These are phyloP conservation scores for Drosophila seguyi DNA, from an alignment of 1,140 invertebrate genomes.

Conservation along the genomic window DNA sequence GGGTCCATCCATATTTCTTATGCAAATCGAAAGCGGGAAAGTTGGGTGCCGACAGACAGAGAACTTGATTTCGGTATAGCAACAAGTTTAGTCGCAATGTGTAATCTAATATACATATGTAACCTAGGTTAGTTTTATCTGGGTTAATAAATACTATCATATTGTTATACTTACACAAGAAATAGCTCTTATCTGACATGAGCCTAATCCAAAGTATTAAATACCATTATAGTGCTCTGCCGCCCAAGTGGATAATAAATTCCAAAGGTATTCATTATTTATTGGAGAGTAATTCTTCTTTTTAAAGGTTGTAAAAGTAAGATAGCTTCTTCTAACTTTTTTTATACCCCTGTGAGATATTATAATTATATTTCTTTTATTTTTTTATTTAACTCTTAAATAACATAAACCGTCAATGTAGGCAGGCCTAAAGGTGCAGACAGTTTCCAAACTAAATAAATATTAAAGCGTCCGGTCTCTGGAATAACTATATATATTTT, in stretches of 20 bases:
- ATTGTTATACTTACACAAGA: constrained; percentile 1
- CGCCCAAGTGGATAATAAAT: background rate
- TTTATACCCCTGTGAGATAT: background rate
- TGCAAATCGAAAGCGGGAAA: constrained; percentile 12
- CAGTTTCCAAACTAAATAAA: background rate
- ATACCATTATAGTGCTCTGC: background rate
- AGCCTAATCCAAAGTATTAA: background rate
- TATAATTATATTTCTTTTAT: background rate
- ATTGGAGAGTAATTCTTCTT: background rate
- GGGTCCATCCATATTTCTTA: constrained; percentile 2
- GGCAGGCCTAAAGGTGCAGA: background rate
- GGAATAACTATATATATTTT: background rate
- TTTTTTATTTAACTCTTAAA: no score
- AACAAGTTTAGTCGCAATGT: background rate
- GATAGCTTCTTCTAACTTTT: background rate
- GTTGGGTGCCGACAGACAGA: background rate
- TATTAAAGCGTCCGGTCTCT: no score
- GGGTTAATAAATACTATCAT: background rate
- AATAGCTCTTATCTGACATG: background rate
- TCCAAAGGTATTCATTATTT: background rate
- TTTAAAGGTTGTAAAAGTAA: background rate
- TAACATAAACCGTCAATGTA: background rate
- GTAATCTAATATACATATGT: constrained; percentile 6
- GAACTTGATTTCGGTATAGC: background rate
- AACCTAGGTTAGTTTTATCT: constrained; percentile 7